A percentile compares a stretch with the other conserved stretches of the same genome.
These are phyloP conservation scores for Eretmocerus hayati DNA, from an alignment of 2,888 invertebrate genomes.

Conservation along the genomic window DNA sequence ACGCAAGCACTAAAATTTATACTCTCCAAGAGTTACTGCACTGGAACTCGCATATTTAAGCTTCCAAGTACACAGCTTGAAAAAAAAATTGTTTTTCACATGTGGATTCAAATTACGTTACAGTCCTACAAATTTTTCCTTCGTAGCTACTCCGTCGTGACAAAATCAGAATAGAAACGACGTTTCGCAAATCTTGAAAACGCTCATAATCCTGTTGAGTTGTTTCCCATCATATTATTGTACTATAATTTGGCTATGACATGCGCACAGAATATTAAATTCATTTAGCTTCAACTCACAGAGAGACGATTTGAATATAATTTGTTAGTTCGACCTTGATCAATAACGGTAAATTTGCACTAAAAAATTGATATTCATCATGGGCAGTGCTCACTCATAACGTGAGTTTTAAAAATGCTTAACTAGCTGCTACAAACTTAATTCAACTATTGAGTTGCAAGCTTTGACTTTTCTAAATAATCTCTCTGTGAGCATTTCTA, in stretches of 20 bases:
- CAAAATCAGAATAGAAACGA: constrained; percentile 14
- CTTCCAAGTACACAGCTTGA: too few relatives aligned
- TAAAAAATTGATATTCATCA: too few relatives aligned
- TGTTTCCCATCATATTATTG: constrained; percentile 30
- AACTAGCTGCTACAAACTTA: too few relatives aligned
- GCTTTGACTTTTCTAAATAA: too few relatives aligned
- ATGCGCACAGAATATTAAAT: constrained; percentile 32
- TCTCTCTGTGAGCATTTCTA: too few relatives aligned
- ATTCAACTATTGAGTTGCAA: too few relatives aligned
- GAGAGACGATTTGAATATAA: not conserved
- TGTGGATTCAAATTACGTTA: not conserved
- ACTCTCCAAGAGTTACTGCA: constrained; percentile 3
- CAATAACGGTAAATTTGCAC: too few relatives aligned
- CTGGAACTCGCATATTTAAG: not conserved
- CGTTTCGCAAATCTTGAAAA: constrained; percentile 1
- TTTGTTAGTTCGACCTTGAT: too few relatives aligned
- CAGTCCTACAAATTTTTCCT: constrained; percentile 8
- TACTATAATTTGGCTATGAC: constrained; percentile 42
- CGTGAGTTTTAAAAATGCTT: too few relatives aligned
- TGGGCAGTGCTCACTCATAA: too few relatives aligned
- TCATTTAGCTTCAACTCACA: constrained; percentile 30
- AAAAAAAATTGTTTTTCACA: not conserved
- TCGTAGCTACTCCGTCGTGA: constrained; percentile 12
- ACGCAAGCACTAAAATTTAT: constrained; percentile 6
- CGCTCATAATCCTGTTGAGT: constrained; percentile 3